These are phyloP conservation scores for Fregata magnificens DNA, from an alignment of 2,113 vertebrate species.

Conservation along the genomic window DNA sequence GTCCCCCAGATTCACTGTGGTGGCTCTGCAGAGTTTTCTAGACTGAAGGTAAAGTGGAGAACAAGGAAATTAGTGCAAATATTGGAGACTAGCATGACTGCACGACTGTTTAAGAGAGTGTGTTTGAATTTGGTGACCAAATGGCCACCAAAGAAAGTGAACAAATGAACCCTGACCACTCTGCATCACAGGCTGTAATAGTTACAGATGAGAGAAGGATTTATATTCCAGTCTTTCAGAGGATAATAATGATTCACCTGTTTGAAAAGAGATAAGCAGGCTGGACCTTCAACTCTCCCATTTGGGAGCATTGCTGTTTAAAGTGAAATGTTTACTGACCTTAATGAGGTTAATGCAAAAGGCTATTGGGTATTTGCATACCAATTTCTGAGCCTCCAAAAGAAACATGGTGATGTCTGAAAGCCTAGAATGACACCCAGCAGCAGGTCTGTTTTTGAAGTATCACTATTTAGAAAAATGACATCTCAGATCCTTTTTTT, in stretches of 20 bases:
- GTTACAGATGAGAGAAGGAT: neutral
- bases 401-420: neutral
- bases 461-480: neutral
- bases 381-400: conserved; percentile 1
- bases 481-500: neutral
- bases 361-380: neutral
- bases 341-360: neutral
- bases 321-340: conserved; percentile 4
- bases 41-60: neutral
- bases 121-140: neutral
- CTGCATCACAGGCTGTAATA: conserved; percentile 13
- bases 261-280: neutral
- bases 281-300: neutral
- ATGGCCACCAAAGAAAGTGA: neutral
- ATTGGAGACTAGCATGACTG: neutral
- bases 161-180: neutral
- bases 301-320: neutral
- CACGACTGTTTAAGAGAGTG: neutral
- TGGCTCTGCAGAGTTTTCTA: neutral
- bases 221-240: conserved; percentile 24
- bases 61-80: neutral
- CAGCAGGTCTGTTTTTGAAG: neutral
- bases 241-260: neutral
- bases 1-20: neutral
- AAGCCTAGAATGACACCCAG: neutral